phyloP scores from a whole-genome alignment of 2,113 vertebrate genomes.

The Lota lota region DNA sequence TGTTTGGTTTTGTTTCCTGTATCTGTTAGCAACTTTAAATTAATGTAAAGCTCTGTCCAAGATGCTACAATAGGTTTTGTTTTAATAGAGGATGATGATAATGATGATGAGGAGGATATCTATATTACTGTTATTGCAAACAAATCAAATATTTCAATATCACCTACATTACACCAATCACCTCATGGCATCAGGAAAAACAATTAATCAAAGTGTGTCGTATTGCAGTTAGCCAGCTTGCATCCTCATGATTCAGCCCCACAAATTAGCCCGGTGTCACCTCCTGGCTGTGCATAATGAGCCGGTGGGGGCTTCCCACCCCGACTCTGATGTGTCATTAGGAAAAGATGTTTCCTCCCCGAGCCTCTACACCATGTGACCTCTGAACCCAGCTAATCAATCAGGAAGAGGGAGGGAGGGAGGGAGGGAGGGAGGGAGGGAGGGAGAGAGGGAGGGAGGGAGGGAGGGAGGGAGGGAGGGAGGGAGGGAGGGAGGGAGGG shows the following conservation, averaged over 20 bases:
- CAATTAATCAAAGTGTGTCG: not conserved
- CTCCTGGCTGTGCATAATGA: slow-evolving; percentile 11
- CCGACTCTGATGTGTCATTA: slow-evolving; percentile 37
- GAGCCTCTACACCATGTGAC: slow-evolving; percentile 74
- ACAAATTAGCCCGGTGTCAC: not conserved
- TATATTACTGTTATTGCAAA: too few relatives aligned
- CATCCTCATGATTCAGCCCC: not conserved
- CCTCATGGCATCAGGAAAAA: not conserved
- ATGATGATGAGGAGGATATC: too few relatives aligned
- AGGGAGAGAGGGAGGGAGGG: too few relatives aligned
- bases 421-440: too few relatives aligned
- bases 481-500: too few relatives aligned
- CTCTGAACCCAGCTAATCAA: slow-evolving; percentile 76
- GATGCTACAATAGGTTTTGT: too few relatives aligned
- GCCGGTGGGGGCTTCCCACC: slow-evolving; percentile 17
- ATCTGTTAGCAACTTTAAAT: too few relatives aligned
- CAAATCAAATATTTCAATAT: too few relatives aligned
- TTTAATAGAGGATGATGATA: too few relatives aligned
- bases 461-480: too few relatives aligned
- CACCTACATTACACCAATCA: not conserved
- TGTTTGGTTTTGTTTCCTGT: too few relatives aligned
- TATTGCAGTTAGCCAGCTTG: not conserved
- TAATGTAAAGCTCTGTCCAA: too few relatives aligned
- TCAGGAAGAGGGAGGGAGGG: slow-evolving; percentile 16
- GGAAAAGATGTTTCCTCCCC: slow-evolving; percentile 76